A percentile compares a stretch with the other conserved stretches of the same genome.
These are phyloP conservation scores for Riparia riparia DNA, from an alignment of 2,113 vertebrate genomes.

Conservation along the genomic window DNA sequence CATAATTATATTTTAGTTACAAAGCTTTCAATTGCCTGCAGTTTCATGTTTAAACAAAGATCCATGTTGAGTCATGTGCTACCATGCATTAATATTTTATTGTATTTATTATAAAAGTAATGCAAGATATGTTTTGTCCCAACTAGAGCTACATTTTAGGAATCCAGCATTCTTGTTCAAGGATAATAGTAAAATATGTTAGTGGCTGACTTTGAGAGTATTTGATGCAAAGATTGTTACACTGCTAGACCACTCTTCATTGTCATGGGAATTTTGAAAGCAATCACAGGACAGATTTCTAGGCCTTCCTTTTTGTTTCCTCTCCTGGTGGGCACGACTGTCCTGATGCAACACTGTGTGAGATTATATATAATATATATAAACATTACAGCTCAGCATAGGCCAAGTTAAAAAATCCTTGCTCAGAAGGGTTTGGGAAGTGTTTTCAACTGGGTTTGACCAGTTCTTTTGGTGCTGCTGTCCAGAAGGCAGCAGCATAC, in stretches of 20 bases:
- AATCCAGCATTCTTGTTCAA: not conserved
- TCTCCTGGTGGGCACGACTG: not conserved
- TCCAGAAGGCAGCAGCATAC: not conserved
- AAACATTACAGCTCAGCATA: not conserved
- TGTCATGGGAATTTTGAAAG: not conserved
- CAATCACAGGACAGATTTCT: not conserved
- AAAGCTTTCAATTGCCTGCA: not conserved
- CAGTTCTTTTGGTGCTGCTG: not conserved
- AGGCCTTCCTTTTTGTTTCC: not conserved
- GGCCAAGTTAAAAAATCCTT: not conserved
- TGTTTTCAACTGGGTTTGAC: not conserved
- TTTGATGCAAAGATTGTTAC: not conserved
- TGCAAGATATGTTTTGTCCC: not conserved
- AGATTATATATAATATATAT: not conserved
- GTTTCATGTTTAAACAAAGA: not conserved
- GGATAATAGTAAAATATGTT: not conserved
- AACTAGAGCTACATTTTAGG: not conserved
- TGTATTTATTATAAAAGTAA: not conserved
- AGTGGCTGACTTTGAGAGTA: not conserved
- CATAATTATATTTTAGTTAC: not conserved
- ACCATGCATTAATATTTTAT: not conserved
- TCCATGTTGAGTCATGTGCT: not conserved
- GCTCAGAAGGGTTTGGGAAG: not conserved
- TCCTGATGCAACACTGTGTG: not conserved
- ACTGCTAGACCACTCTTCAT: not conserved